Conservation (phyloP, 2,113 vertebrate genomes). For the Prunella himalayana region DNA sequence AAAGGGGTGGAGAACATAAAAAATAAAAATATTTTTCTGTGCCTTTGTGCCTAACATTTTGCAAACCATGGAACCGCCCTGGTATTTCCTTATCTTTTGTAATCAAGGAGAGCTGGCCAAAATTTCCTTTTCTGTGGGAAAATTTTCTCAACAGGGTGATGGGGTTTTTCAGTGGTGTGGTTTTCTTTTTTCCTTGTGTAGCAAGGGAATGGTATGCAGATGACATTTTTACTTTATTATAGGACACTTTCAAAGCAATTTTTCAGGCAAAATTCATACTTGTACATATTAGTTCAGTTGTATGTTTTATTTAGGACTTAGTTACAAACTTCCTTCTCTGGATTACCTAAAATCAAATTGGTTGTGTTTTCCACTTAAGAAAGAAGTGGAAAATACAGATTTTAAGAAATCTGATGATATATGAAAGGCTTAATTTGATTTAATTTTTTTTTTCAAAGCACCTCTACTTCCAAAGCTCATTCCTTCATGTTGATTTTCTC, state of each 20-base stretch:
- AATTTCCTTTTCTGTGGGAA: constrained; percentile 33
- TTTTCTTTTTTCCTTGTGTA: neutral
- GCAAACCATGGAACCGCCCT: neutral
- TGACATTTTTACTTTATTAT: neutral
- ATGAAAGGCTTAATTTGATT: neutral
- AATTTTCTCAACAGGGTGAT: neutral
- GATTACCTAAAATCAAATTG: neutral
- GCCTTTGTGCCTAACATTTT: constrained; percentile 10
- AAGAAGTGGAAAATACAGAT: too few relatives aligned
- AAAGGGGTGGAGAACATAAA: neutral
- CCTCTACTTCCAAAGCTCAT: neutral
- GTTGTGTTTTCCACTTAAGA: neutral
- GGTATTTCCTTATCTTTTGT: constrained; percentile 48
- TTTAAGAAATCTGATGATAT: neutral
- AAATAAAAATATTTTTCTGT: neutral
- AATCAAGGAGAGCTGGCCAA: constrained; percentile 21
- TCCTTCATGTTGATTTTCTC: neutral
- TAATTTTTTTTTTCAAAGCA: neutral
- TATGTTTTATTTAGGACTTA: neutral
- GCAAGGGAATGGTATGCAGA: neutral
- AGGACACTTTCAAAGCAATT: neutral
- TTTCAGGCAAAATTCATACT: neutral
- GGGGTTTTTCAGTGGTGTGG: neutral
- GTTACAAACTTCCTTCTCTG: neutral
- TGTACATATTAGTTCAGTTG: neutral